Base-by-base conservation (phyloP, 2,888 invertebrate genomes). In the Beris morrisii region DNA sequence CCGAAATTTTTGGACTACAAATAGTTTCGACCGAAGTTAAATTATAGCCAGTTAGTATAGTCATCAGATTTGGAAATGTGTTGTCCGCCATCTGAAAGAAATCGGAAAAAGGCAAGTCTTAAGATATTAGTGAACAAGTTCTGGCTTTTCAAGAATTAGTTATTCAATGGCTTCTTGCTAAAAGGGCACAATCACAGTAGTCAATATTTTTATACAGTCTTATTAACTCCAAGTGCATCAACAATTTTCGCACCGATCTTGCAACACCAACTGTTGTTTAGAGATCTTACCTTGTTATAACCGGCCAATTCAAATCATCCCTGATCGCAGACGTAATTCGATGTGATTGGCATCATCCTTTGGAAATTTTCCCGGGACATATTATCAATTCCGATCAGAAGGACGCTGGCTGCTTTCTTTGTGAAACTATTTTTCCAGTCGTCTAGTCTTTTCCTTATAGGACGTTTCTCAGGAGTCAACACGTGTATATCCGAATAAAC, bases 51-150 rank as follows among this genome's bases (percentile, higher is more conserved):
- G 90, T 88, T 12, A 92, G 82, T 53, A 91, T 83, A 0, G 94
- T 92, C 85, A 94, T 89, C 58, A 96, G 79, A 79, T 96, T 97
- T 0, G 95, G 93, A 75, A 91, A 93, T 0, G 95, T 95, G 74
- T 95, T 95, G 75, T 95, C 95, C 5, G 88, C 93, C 69, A 92
- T 86, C 86, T 92, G 75, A 1, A 67, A 68, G n/a, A 6, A n/a
- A n/a, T n/a, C n/a, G n/a, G n/a, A n/a, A n/a, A n/a, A 38, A 32
- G 15, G 50, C 30, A 22, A 31, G n/a, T n/a, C n/a, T n/a, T n/a
- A n/a, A n/a, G n/a, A n/a, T n/a, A n/a, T n/a, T n/a, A n/a, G n/a
- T n/a, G n/a, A n/a, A n/a, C n/a, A n/a, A n/a, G n/a, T n/a, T n/a
- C n/a, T n/a, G n/a, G n/a, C n/a, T n/a, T n/a, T n/a, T n/a, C n/a